Conservation (phyloP, 2,797 vertebrate genomes). For the Cossypha heuglini region DNA sequence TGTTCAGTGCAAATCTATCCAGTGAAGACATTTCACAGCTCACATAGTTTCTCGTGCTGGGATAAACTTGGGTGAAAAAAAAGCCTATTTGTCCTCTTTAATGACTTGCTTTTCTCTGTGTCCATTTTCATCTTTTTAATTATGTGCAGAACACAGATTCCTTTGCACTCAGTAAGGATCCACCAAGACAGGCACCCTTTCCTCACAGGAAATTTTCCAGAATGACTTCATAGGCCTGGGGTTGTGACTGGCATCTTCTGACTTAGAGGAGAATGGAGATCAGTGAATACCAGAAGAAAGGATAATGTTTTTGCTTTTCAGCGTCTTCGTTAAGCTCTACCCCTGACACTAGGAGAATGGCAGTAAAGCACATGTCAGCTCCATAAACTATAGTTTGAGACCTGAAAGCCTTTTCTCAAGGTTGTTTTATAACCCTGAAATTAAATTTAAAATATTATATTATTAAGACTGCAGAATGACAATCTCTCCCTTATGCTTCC, state of each 20-base stretch:
- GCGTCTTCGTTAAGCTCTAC: not conserved
- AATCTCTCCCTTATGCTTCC: not conserved
- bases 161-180: not conserved
- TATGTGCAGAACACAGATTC: not conserved
- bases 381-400: not conserved
- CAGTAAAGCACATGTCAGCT: not conserved
- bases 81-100: conserved; percentile 31
- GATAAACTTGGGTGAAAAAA: conserved; percentile 49
- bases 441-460: not conserved
- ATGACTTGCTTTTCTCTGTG: not conserved
- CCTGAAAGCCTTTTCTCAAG: not conserved
- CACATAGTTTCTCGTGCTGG: not conserved
- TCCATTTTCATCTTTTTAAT: not conserved
- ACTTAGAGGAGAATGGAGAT: not conserved
- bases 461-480: not conserved
- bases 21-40: not conserved
- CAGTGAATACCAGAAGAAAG: not conserved
- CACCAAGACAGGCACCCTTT: not conserved
- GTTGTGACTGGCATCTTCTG: not conserved
- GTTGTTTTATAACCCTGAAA: not conserved
- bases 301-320: not conserved
- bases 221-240: not conserved
- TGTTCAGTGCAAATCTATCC: conserved; percentile 33
- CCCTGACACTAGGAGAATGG: not conserved
- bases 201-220: not conserved